Evolutionary conservation across 2,888 invertebrate genomes (phyloP), one percentile per base, ranked within the genome.

Genomic region (Tolmerus cingulatus): DNA sequence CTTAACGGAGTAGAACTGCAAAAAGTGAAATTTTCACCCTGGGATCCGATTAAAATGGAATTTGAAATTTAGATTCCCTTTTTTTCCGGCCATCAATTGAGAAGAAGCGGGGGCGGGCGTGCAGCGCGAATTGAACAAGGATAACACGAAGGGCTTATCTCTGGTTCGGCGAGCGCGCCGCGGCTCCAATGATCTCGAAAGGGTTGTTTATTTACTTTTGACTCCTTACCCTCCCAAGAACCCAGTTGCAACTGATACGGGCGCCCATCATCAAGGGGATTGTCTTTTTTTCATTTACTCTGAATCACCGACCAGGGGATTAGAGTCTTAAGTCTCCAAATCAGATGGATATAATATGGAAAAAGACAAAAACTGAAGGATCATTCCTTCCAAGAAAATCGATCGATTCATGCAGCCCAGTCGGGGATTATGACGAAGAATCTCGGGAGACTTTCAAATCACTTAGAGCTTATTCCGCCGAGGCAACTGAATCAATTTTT

Each of bases 61-160:
- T 88, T 88, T 88, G 86, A 87, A 88, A 87, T 88, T 88, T 88
- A 88, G 87, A 88, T 88, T 86, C 27, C 30, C 76, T 82, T 87
- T 87, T 87, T 77, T 82, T 84, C 14, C 16, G 55, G 57, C 51
- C 85, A 87, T 85, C 87, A 79, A 46, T 81, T 74, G 57, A 77
- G 78, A 43, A 74, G 34, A 40, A 37, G 84, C 34, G n/a, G 40
- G 86, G 23, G 51, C n/a, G 51, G 51, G 30, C 34, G 16, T 16
- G 12, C 40, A 37, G 30, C 27, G 55, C 30, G 34, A 57, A 79
- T 77, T 77, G 86, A 78, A 77, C 87, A 87, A 87, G 79, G 79
- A 81, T 84, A 77, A 85, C 74, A 74, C 51, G 55, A 23, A 5
- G 55, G 43, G 79, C 87, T 87, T 88, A 87, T 88, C 87, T 88